Percentiles rank a stretch among this genome's conserved stretches.
phyloP scores from a whole-genome alignment of 2,113 vertebrate genomes.

The Daubentonia madagascariensis region DNA sequence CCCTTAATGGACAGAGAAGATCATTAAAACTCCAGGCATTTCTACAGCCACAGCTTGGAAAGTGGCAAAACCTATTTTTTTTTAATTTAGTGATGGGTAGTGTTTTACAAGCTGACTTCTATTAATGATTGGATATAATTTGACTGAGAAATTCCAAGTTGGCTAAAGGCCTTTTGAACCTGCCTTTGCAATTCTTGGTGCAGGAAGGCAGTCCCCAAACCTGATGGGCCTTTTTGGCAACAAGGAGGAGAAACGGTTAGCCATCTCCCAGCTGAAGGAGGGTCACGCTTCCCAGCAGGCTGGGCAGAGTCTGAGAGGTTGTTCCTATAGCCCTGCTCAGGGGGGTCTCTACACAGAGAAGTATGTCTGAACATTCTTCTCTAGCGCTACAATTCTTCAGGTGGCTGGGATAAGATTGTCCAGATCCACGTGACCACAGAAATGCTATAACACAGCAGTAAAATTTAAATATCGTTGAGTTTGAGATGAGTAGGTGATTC shows the following conservation, averaged over 20 bases:
- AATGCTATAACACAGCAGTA: background rate
- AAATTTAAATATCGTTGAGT: background rate
- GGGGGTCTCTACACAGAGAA: background rate
- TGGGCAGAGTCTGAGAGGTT: background rate
- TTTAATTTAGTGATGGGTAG: background rate
- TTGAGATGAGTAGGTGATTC: background rate
- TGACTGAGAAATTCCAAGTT: background rate
- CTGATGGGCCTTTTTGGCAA: background rate
- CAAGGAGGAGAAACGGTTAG: background rate
- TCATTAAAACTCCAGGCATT: slow-evolving; percentile 23
- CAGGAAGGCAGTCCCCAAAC: background rate
- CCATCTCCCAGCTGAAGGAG: background rate
- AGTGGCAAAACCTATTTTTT: background rate
- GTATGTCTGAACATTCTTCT: background rate
- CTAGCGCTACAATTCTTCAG: background rate
- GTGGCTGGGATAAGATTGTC: background rate
- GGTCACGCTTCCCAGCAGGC: background rate
- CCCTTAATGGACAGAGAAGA: background rate
- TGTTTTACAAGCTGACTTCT: background rate
- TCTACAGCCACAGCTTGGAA: background rate
- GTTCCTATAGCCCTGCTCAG: background rate
- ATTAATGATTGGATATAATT: background rate
- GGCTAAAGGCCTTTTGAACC: background rate
- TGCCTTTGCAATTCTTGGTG: background rate
- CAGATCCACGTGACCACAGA: background rate